Evolutionary conservation across 1,140 invertebrate species (phyloP), one percentile per base, ranked within the genome.

Genomic region (Pseudachorutes palmiensis): DNA sequence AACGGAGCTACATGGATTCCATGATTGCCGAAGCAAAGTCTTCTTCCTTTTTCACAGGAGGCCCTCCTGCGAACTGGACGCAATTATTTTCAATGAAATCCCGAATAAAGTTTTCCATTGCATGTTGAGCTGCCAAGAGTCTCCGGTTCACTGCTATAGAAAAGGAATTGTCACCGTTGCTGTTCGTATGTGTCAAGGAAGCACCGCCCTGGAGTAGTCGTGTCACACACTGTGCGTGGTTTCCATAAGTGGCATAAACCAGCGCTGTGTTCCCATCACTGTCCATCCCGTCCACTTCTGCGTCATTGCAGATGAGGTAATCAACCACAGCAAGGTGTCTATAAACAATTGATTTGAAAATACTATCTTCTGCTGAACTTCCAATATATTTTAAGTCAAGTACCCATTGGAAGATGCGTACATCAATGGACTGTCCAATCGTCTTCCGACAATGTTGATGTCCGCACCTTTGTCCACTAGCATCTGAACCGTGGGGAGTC

Each of bases 41-140:
- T 41, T 41, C 36, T 19, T 41, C 36, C 19, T 41, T 5, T 41
- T 41, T 19, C 36, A 41, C 5, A 5, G 5, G 5, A 9, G 19
- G 5, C 5, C 5, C 5, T 9, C 19, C 19, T 41, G 36, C 19
- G 19, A 41, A 5, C 19, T 41, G 5, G 5, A 41, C 36, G 19
- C 36, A 33, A 60, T 68, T 68, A 2, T 55, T 29, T 49, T 70
- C 68, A 0, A 70, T 62, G 19, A 31, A 64, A n/a, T 69, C 65
- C 33, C 64, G 67, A 33, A 72, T 65, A 64, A 57, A 68, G n/a
- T 68, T 66, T 65, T 72, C 71, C 62, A 72, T 72, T 1, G 66
- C 71, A 49, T 68, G 48, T 57, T 72, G 71, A 22, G 71, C 63
- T 9, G 71, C 65, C 14, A 41, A 26, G 3, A 70, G 66, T 62